A percentile compares a stretch with the other conserved stretches of the same genome.
These are phyloP conservation scores for Dynastes tityus DNA, from an alignment of 2,888 invertebrate genomes.

Conservation along the genomic window DNA sequence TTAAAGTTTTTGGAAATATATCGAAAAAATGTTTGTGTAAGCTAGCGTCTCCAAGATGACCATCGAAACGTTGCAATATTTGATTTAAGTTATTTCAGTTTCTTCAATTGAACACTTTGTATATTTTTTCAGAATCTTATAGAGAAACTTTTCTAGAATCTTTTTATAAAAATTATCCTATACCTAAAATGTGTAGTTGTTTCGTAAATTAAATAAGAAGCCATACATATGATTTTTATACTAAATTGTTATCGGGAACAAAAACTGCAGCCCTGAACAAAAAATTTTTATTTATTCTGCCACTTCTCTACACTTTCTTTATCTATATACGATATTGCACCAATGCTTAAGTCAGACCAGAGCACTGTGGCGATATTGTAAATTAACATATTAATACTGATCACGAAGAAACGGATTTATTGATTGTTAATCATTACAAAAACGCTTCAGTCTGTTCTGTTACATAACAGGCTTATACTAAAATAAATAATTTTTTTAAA, in stretches of 20 bases:
- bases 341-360: constrained; percentile 4
- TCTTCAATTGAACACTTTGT: too few species aligned
- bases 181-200: too few species aligned
- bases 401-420: constrained; percentile 46
- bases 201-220: too few species aligned
- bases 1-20: too few species aligned
- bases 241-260: not conserved
- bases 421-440: constrained; percentile 30
- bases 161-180: too few species aligned
- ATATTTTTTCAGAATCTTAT: too few species aligned
- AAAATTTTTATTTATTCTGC: constrained; percentile 41
- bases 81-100: too few species aligned
- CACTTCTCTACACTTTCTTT: constrained; percentile 9
- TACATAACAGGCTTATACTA: constrained; percentile 34
- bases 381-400: constrained; percentile 51
- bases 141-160: too few species aligned
- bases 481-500: constrained; percentile 44
- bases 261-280: constrained; percentile 38
- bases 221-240: too few species aligned
- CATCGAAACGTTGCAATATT: too few species aligned
- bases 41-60: too few species aligned
- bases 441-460: constrained; percentile 49
- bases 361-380: not conserved
- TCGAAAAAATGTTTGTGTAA: too few species aligned
- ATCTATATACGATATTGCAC: constrained; percentile 1